Evolutionary conservation across 2,888 invertebrate genomes (phyloP), one percentile per base, ranked within the genome.

Genomic region (Aplocera efformata): DNA sequence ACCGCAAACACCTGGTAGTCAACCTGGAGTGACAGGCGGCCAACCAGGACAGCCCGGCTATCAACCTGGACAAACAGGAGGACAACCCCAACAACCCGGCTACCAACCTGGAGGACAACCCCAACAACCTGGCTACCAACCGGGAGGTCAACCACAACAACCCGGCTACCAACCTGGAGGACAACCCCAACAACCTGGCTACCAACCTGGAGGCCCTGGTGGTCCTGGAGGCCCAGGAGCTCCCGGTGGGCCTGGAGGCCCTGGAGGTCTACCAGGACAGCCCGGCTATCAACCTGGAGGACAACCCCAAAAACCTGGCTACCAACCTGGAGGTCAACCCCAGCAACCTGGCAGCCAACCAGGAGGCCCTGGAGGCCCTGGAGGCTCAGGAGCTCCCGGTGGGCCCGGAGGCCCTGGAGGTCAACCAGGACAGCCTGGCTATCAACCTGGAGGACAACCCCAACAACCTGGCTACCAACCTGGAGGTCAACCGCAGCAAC

Each of bases 151-250:
- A 1, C 55, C 57, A 23, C 53, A 56, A 3, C 62, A 42, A 13
- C 35, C 71, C 3, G 70, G 75, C 10, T 32, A 53, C 3, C 10
- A 22, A 1, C 63, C 67, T 10, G n/a, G n/a, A n/a, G 60, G 63
- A 29, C 39, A 34, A n/a, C n/a, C n/a, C n/a, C n/a, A n/a, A 3
- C 22, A 50, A 23, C 50, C 58, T 42, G 1, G 53, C 3, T 28
- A 26, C 8, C 23, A 10, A 35, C 28, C 22, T 21, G 9, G 10
- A 13, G 25, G 8, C 1, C 9, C 27, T 1, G 38, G 38, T 6
- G 7, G 10, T 1, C 8, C 13, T 17, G 13, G 13, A 17, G 13
- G 3, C 13, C 13, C 13, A 3, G 13, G 13, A 3, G 13, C 3
- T 17, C 13, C 13, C 13, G 13, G n/a, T n/a, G n/a, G 23, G 0